These are phyloP conservation scores for Athalia cordata DNA, from an alignment of 2,888 invertebrate species.

Conservation along the genomic window DNA sequence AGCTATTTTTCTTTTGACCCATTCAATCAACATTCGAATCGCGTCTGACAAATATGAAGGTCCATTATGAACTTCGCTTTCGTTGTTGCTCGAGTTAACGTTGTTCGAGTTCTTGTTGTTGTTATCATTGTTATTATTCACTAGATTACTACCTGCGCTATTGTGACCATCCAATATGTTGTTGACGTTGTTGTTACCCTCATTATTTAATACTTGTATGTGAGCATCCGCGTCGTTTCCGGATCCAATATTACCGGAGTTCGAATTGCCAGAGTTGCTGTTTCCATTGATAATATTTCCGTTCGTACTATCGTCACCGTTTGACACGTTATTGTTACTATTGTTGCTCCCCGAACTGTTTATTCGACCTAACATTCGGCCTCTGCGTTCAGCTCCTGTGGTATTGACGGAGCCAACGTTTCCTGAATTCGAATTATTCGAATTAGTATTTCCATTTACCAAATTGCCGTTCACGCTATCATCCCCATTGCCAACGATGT, in stretches of 20 bases:
- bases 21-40: not conserved
- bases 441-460: conserved; percentile 39
- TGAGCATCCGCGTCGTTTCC: not conserved
- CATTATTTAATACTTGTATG: not conserved
- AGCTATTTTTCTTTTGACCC: not conserved
- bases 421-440: conserved; percentile 10
- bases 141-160: conserved; percentile 36
- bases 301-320: conserved; percentile 8
- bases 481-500: conserved; percentile 43
- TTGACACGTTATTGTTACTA: not conserved
- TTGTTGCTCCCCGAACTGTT: conserved; percentile 29
- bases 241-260: conserved; percentile 35
- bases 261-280: conserved; percentile 2
- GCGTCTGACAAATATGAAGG: not conserved
- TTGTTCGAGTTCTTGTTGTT: conserved; percentile 34
- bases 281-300: conserved; percentile 33
- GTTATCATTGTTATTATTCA: conserved; percentile 40
- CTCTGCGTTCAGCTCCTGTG: no score
- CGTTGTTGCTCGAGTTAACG: conserved; percentile 3
- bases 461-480: conserved; percentile 47
- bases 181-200: conserved; percentile 25
- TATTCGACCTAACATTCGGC: not conserved
- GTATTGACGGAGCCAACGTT: conserved; percentile 5
- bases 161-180: conserved; percentile 34
- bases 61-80: conserved; percentile 2